Evolutionary conservation across 2,888 invertebrate genomes (phyloP).

Genomic region (Anthrax anthrax): DNA sequence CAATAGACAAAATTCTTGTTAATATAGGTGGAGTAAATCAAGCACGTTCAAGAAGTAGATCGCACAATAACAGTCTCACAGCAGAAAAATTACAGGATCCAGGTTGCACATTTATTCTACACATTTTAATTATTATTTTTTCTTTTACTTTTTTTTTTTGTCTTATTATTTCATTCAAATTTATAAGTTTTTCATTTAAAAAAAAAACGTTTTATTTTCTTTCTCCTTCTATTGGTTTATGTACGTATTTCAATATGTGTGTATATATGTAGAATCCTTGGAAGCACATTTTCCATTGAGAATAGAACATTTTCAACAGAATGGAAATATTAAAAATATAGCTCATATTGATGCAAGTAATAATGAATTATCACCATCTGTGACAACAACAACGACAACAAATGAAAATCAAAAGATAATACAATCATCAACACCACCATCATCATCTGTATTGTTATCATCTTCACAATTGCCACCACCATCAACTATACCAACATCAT

Average conservation of each 20-base stretch:
- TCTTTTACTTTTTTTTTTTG: not conserved
- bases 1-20: no score
- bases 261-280: constrained; percentile 26
- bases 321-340: constrained; percentile 37
- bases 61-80: constrained; percentile 34
- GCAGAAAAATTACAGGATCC: constrained; percentile 32
- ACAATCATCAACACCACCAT: not conserved
- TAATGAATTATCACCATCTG: constrained; percentile 12
- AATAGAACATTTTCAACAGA: constrained; percentile 37
- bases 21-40: constrained; percentile 36
- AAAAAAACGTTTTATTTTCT: not conserved
- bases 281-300: constrained; percentile 27
- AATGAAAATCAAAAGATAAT: not conserved
- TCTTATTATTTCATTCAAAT: not conserved
- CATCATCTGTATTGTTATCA: no score
- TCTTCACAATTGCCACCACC: not conserved
- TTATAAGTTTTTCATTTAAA: not conserved
- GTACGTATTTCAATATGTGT: not conserved
- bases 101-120: constrained; percentile 20
- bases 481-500: no score
- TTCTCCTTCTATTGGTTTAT: not conserved
- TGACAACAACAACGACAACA: not conserved
- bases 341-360: constrained; percentile 16
- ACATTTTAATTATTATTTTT: not conserved
- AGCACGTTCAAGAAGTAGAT: constrained; percentile 34